A percentile compares a stretch with the other conserved stretches of the same genome.
phyloP scores from a whole-genome alignment of 2,797 vertebrate genomes.

The Gallinago solitaria region DNA sequence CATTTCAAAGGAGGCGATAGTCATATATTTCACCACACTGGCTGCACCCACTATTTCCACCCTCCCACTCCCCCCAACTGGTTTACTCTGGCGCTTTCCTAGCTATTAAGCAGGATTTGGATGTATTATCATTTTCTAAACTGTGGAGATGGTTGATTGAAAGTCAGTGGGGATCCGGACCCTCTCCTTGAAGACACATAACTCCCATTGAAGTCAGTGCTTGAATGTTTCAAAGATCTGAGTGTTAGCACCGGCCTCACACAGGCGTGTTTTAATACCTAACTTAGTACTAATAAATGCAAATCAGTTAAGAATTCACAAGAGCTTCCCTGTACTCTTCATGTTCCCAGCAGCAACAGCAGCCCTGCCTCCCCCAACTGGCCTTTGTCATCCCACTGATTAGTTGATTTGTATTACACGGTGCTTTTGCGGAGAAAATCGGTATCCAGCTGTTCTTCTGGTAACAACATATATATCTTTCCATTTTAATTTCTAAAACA shows the following conservation, averaged over 20 bases:
- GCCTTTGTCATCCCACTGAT: background rate
- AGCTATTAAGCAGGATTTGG: background rate
- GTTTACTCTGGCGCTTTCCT: background rate
- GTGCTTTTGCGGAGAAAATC: background rate
- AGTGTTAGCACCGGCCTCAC: background rate
- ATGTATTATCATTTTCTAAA: background rate
- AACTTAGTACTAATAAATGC: background rate
- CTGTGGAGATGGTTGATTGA: background rate
- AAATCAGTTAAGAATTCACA: background rate
- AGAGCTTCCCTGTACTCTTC: background rate
- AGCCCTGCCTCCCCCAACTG: background rate
- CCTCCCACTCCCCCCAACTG: rapidly evolving
- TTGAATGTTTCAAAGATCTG: background rate
- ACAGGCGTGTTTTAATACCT: background rate
- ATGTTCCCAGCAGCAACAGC: background rate
- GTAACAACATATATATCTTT: background rate
- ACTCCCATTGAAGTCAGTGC: background rate
- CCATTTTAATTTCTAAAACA: constrained; percentile 9
- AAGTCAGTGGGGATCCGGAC: background rate
- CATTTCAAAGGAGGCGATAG: background rate
- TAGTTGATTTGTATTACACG: background rate
- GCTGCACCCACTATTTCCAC: background rate
- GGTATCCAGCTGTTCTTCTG: background rate
- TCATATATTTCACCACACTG: background rate
- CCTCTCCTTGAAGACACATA: background rate